Evolutionary conservation across 2,797 vertebrate genomes (phyloP), one percentile per base, ranked within the genome.

Genomic region (Podarcis siculus): DNA sequence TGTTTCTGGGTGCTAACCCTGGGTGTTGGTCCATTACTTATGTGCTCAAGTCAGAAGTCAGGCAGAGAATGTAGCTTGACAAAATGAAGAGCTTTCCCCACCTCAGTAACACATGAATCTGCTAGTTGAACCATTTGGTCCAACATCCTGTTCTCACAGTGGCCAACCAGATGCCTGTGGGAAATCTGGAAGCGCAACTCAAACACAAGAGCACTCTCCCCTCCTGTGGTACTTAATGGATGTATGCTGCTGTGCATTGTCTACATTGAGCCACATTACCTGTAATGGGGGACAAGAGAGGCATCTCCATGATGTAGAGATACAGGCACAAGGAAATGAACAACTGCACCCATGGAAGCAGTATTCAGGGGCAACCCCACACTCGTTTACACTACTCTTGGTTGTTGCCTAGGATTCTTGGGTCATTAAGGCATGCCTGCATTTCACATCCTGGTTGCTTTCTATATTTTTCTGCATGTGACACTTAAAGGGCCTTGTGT

Each of bases 401-500:
- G 32, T 35, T 25, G 21, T 25, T 42, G 78, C 64, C 0, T 75
- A 49, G 87, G 23, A 13, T 30, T 55, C 30, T 37, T 77, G 71
- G 55, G 64, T 69, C 71, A n/a, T 0, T 37, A 32, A 85, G n/a
- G 2, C 86, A 25, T 79, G 72, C 30, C 69, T 2, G 77, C 32
- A 37, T 64, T 37, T 39, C 8, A n/a, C 32, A 3, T 42, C 45
- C 5, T 3, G 32, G 0, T 0, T 7, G 4, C 17, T 0, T 8
- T 89, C 37, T 37, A 66, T 55, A 9, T 64, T 55, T 2, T 73
- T 61, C 49, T 87, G 67, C 35, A 30, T 32, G 86, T 3, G 80
- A 0, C 0, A 0, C 4, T 8, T 0, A 1, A n/a, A 49, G 45
- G 0, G 0, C 6, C 8, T 0, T 75, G 39, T 21, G 19, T 35